These are phyloP conservation scores for Eupleurogrammus muticus DNA, from an alignment of 2,797 vertebrate genomes.

Conservation along the genomic window DNA sequence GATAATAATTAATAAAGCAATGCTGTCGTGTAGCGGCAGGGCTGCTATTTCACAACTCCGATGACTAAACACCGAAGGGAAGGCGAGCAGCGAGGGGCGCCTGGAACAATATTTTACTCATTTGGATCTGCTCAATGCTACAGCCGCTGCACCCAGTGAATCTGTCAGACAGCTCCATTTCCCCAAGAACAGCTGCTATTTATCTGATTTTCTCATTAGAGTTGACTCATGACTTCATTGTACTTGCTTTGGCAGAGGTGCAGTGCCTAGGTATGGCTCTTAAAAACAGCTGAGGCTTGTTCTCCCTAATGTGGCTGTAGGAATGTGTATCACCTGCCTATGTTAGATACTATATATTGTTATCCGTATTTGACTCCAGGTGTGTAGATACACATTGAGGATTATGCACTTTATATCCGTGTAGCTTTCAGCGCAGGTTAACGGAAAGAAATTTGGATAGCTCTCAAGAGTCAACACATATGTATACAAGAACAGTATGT, in stretches of 20 bases:
- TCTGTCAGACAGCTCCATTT: conserved; percentile 82
- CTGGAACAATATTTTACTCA: conserved; percentile 93
- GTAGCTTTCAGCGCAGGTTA: conserved; percentile 25
- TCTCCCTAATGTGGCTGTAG: conserved; percentile 46
- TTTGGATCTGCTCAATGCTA: conserved; percentile 82
- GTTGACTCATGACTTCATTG: conserved; percentile 87
- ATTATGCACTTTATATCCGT: conserved; percentile 14
- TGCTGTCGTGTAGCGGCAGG: conserved; percentile 86
- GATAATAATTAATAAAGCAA: conserved; percentile 94
- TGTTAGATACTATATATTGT: neutral
- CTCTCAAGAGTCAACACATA: conserved; percentile 71
- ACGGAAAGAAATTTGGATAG: conserved; percentile 43
- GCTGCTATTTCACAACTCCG: conserved; percentile 88
- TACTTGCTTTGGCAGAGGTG: conserved; percentile 79
- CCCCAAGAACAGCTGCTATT: conserved; percentile 84
- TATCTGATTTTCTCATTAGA: conserved; percentile 89
- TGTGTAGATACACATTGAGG: conserved; percentile 19
- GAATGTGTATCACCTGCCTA: conserved; percentile 43
- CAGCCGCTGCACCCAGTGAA: conserved; percentile 87
- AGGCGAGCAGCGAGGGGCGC: conserved; percentile 67
- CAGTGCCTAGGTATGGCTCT: conserved; percentile 62
- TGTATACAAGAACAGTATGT: conserved; percentile 72
- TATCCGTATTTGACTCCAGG: neutral
- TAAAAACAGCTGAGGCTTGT: conserved; percentile 52
- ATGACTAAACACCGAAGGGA: conserved; percentile 89